phyloP scores from a whole-genome alignment of 2,797 vertebrate species.

The Fistularia commersonii region DNA sequence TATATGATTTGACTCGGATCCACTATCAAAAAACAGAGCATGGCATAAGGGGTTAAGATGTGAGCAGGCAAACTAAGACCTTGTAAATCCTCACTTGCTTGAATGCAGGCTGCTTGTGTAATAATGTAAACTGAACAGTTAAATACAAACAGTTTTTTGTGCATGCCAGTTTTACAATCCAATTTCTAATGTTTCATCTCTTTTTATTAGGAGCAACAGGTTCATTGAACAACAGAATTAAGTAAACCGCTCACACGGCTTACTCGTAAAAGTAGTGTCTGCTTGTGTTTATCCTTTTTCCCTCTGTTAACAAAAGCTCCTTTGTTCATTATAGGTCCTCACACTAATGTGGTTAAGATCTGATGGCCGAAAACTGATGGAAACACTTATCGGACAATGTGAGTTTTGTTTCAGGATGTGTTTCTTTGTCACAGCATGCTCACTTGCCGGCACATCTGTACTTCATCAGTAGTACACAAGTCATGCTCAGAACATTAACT shows the following conservation, averaged over 20 bases:
- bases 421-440: slow-evolving; percentile 25
- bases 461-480: slow-evolving; percentile 28
- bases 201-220: neutral
- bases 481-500: neutral
- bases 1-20: slow-evolving; percentile 5
- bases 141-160: neutral
- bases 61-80: slow-evolving; percentile 16
- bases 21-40: slow-evolving; percentile 17
- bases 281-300: neutral
- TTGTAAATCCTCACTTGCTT: slow-evolving; percentile 12
- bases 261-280: slow-evolving; percentile 1
- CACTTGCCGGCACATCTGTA: slow-evolving; percentile 38
- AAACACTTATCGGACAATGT: slow-evolving; percentile 21
- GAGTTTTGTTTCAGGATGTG: slow-evolving; percentile 39
- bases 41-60: slow-evolving; percentile 6
- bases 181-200: slow-evolving; percentile 2
- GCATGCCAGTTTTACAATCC: neutral
- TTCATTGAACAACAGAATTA: slow-evolving; percentile 1
- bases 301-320: slow-evolving; percentile 4
- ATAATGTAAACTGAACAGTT: too few relatives aligned
- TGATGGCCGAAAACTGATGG: slow-evolving; percentile 9
- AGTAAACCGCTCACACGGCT: slow-evolving; percentile 3
- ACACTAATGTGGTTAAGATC: slow-evolving; percentile 17
- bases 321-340: slow-evolving; percentile 3
- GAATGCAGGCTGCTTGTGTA: too few relatives aligned